Percentiles rank a stretch among this genome's conserved stretches.
These are phyloP conservation scores for Darevskia nairensis DNA, from an alignment of 2,797 vertebrate genomes.

Conservation along the genomic window DNA sequence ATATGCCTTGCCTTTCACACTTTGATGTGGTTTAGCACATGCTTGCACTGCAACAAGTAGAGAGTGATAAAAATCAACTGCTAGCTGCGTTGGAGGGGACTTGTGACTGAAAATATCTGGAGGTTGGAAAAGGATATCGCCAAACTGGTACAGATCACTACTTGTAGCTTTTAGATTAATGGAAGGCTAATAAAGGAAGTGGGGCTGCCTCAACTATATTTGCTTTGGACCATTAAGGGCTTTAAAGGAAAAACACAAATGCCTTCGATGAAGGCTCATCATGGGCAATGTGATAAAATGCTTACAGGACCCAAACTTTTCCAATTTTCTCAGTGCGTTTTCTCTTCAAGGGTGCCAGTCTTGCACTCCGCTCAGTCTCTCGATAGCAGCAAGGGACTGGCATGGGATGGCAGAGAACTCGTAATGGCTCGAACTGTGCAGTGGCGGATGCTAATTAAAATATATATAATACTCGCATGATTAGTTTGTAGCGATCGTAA, in stretches of 20 bases:
- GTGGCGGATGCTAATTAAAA: conserved; percentile 75
- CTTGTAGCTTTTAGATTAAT: neutral
- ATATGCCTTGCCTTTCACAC: neutral
- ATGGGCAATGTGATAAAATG: neutral
- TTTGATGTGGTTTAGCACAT: neutral
- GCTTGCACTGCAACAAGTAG: neutral
- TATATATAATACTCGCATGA: conserved; percentile 64
- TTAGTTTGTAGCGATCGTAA: conserved; percentile 66
- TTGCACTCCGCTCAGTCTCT: conserved; percentile 50
- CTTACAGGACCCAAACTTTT: neutral
- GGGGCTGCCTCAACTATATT: neutral
- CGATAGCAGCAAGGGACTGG: conserved; percentile 66
- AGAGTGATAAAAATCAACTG: neutral
- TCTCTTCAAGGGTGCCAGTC: conserved; percentile 13
- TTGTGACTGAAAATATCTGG: too few relatives aligned
- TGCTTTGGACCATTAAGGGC: neutral
- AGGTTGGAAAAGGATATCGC: neutral
- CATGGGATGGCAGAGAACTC: conserved; percentile 10
- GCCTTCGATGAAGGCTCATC: neutral
- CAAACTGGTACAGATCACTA: neutral
- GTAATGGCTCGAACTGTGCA: conserved; percentile 55
- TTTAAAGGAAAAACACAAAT: neutral
- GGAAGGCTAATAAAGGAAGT: neutral
- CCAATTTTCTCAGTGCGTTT: neutral
- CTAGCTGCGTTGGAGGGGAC: too few relatives aligned